Base-by-base conservation (phyloP, 2,888 invertebrate genomes). In the Neoascia interrupta region DNA sequence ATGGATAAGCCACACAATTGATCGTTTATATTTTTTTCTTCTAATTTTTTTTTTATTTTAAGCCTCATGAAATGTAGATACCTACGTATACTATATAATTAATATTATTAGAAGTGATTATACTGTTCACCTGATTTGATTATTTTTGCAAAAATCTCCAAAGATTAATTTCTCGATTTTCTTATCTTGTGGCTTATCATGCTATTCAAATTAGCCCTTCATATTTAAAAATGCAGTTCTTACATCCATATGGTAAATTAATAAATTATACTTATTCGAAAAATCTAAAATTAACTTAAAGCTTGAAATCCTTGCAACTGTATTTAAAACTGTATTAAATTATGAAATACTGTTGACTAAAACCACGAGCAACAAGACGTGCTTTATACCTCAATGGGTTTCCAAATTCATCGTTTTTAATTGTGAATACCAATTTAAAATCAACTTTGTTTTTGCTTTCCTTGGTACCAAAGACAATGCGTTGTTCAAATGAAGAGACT, bases 371-470 rank as follows among this genome's bases (percentile, higher is more conserved):
- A 13, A 54, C 53, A 15, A 83, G 51, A 53, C 58, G 21, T 39
- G 76, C 18, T 11, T 81, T 63, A 56, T 81, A 64, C 19, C n/a
- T 69, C 43, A 53, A 70, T 70, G 72, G 81, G 81, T 31, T 72
- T 51, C 43, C 64, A 43, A 6, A 66, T 68, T 36, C 70, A 51
- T 45, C 76, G 73, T 26, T 76, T 81, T 6, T 81, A 18, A 1
- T 73, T 73, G 53, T 81, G 81, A 5, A 81, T n/a, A 74, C 81
- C 83, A 73, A 82, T 53, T 63, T 75, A 60, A 63, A 81, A 39
- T 70, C 81, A 56, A 82, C 37, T 11, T 81, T 66, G 36, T 82
- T 82, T 56, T 56, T 72, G 21, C 61, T 69, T 41, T 39, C 15
- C 4, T n/a, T n/a, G 82, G 81, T 54, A 60, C 60, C 11, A 82